Conservation (phyloP, 2,797 vertebrate species). For the Emys orbicularis region DNA sequence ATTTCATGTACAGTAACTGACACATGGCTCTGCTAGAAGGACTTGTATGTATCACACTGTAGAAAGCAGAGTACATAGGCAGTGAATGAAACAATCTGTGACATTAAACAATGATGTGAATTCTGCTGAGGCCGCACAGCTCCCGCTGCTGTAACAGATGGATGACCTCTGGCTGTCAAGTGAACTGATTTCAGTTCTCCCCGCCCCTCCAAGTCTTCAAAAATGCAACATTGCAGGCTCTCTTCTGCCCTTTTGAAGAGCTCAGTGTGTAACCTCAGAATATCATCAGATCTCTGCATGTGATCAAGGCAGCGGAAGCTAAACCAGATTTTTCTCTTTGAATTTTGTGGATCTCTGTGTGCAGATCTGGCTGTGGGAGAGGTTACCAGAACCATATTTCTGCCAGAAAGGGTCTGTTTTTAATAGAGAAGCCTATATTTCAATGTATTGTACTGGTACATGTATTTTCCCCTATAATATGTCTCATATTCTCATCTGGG, state of each 20-base stretch:
- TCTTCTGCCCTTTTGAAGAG: not conserved
- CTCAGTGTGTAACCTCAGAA: not conserved
- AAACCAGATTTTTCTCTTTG: fast-evolving
- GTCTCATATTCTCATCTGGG: not conserved
- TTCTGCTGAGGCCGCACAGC: not conserved
- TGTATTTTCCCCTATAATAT: not conserved
- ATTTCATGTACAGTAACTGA: not conserved
- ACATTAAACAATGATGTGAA: not conserved
- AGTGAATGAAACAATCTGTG: not conserved
- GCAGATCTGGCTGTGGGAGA: not conserved
- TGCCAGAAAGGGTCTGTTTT: not conserved
- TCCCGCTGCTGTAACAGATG: not conserved
- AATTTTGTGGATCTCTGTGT: fast-evolving
- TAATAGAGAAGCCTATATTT: not conserved
- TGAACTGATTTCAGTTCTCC: not conserved
- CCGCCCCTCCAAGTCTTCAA: not conserved
- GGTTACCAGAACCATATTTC: not conserved
- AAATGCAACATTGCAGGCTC: not conserved
- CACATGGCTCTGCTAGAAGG: not conserved
- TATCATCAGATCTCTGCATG: not conserved
- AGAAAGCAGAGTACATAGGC: not conserved
- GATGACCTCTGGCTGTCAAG: not conserved
- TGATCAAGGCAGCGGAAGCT: not conserved
- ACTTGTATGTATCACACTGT: not conserved
- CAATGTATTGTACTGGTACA: not conserved